Percentiles rank a stretch among this genome's conserved stretches.
These are phyloP conservation scores for Ophion obscuratus DNA, from an alignment of 2,888 invertebrate species.

Conservation along the genomic window DNA sequence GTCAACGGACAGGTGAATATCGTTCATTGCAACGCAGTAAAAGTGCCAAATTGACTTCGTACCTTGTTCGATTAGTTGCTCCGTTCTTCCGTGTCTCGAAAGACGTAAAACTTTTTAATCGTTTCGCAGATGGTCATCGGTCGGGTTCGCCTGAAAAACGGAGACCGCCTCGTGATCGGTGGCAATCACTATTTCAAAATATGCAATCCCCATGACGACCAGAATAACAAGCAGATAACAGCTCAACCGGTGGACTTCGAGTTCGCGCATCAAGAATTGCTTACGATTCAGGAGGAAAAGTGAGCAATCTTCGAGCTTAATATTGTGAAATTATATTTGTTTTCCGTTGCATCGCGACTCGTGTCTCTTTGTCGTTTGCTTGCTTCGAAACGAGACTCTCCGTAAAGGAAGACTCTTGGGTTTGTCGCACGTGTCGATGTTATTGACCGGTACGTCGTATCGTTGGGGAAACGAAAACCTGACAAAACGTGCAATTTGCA, in stretches of 20 bases:
- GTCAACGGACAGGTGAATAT: constrained; percentile 85
- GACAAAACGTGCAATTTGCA: no score
- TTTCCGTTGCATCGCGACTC: background rate
- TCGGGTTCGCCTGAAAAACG: constrained; percentile 84
- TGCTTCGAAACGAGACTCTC: background rate
- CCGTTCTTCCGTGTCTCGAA: background rate
- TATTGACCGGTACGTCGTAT: background rate
- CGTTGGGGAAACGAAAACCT: background rate
- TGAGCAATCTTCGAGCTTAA: constrained; percentile 72
- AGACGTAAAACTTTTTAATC: background rate
- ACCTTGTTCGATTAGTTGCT: constrained; percentile 22
- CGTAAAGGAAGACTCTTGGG: background rate
- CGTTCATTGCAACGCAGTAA: background rate
- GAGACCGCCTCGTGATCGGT: constrained; percentile 86
- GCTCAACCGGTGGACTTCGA: constrained; percentile 84
- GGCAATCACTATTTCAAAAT: constrained; percentile 86
- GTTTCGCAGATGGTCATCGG: constrained; percentile 81
- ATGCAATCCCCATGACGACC: constrained; percentile 84
- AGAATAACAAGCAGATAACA: constrained; percentile 71
- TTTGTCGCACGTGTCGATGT: background rate
- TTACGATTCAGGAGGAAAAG: constrained; percentile 85
- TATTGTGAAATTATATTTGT: background rate
- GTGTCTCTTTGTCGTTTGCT: background rate
- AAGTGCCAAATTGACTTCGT: background rate
- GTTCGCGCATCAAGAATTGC: constrained; percentile 85